Evolutionary conservation across 2,888 invertebrate species (phyloP).

Genomic region (Megaustenia siamemsis): DNA sequence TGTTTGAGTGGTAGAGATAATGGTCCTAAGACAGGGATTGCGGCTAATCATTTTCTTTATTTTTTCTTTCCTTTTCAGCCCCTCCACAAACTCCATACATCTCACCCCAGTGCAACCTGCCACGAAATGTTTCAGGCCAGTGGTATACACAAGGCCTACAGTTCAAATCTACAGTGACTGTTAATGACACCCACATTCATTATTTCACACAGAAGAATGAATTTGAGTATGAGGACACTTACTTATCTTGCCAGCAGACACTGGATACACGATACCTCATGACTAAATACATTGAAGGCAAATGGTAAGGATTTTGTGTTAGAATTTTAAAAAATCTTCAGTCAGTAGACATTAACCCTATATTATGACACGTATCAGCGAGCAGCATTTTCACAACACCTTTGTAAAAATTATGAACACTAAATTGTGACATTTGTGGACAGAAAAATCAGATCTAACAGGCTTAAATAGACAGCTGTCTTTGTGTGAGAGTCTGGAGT

Average conservation of each 20-base stretch:
- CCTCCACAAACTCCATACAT: slow-evolving; percentile 69
- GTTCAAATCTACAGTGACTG: slow-evolving; percentile 90
- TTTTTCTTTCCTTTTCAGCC: slow-evolving; percentile 60
- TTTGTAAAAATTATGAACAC: too few species aligned
- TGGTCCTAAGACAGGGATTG: too few species aligned
- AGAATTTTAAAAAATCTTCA: too few species aligned
- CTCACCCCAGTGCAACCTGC: slow-evolving; percentile 92
- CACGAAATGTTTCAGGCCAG: slow-evolving; percentile 94
- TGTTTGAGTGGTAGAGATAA: too few species aligned
- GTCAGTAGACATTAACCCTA: too few species aligned
- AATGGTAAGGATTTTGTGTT: slow-evolving; percentile 86
- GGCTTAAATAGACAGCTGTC: too few species aligned
- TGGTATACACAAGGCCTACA: slow-evolving; percentile 97
- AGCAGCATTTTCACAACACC: too few species aligned
- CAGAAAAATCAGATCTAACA: too few species aligned
- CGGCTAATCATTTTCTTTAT: neutral
- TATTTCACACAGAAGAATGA: slow-evolving; percentile 97
- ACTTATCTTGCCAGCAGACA: slow-evolving; percentile 96
- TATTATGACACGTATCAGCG: too few species aligned
- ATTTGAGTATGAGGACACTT: slow-evolving; percentile 85
- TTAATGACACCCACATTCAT: slow-evolving; percentile 97
- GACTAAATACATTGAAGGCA: slow-evolving; percentile 96
- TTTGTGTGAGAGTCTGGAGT: too few species aligned
- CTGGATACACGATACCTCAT: slow-evolving; percentile 95
- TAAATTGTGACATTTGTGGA: too few species aligned